Evolutionary conservation across 2,888 invertebrate genomes (phyloP).

Genomic region (Drosophila barbarae): DNA sequence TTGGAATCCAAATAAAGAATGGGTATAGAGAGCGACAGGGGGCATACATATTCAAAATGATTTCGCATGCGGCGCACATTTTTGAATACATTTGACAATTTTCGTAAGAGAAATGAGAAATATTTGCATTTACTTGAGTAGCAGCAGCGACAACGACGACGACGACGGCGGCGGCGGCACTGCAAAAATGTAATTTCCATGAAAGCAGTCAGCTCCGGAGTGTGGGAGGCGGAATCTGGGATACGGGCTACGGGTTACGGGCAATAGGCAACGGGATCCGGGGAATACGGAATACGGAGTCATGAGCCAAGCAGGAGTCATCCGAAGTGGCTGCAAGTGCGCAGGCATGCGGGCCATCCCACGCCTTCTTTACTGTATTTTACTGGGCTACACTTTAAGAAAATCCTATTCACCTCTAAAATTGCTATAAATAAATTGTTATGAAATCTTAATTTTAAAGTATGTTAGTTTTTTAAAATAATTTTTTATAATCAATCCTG

Average conservation of each 20-base stretch:
- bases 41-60: conserved; percentile 72
- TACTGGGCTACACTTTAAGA: conserved; percentile 14
- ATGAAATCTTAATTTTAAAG: too few relatives aligned
- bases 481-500: too few relatives aligned
- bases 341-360: conserved; percentile 40
- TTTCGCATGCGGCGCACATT: conserved; percentile 74
- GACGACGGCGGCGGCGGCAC: conserved; percentile 30
- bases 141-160: conserved; percentile 48
- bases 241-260: conserved; percentile 7
- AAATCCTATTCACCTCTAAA: background rate
- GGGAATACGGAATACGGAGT: conserved; percentile 19
- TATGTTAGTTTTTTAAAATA: too few relatives aligned
- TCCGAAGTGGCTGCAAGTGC: conserved; percentile 64
- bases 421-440: background rate
- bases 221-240: conserved; percentile 2
- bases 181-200: conserved; percentile 75
- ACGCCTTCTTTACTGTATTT: conserved; percentile 7
- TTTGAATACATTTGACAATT: conserved; percentile 75
- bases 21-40: conserved; percentile 1
- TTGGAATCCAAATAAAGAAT: conserved; percentile 57
- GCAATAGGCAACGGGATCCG: background rate
- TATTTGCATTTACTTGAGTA: conserved; percentile 76
- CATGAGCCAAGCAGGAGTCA: conserved; percentile 48
- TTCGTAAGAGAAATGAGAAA: conserved; percentile 73
- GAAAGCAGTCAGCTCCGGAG: conserved; percentile 59